These are phyloP conservation scores for Hartigia nigra DNA, from an alignment of 2,888 invertebrate genomes.

Conservation along the genomic window DNA sequence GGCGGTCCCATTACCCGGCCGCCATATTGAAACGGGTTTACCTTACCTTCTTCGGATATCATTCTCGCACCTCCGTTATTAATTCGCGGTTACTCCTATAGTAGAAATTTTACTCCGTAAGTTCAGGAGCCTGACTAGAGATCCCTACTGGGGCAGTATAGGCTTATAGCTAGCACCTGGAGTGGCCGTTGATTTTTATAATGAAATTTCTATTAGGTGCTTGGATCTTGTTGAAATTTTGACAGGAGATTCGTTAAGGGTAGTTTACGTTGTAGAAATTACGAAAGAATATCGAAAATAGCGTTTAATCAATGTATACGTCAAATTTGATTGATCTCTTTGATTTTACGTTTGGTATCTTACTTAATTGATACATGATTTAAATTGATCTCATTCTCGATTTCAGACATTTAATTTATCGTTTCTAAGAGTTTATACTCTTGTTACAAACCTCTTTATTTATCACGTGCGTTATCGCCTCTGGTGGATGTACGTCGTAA, in stretches of 20 bases:
- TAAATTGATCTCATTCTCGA: not conserved
- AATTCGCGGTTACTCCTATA: conserved; percentile 32
- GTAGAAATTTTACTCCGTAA: not conserved
- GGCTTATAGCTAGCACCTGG: not conserved
- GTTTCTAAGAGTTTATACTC: not conserved
- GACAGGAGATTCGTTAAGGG: not conserved
- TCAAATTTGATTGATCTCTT: not conserved
- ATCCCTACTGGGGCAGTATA: not conserved
- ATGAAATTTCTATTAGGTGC: not conserved
- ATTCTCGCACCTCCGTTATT: conserved; percentile 42
- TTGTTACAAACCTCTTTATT: not conserved
- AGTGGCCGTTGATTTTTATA: not conserved
- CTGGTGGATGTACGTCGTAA: conserved; percentile 2
- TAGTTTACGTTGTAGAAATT: not conserved
- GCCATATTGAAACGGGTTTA: conserved; percentile 40
- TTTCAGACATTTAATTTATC: not conserved
- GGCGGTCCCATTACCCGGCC: conserved; percentile 60
- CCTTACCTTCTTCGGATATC: conserved; percentile 34
- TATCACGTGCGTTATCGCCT: not conserved
- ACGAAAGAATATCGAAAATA: not conserved
- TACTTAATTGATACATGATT: not conserved
- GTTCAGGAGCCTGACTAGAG: not conserved
- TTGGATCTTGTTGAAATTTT: not conserved
- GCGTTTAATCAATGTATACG: not conserved
- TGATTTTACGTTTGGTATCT: not conserved